These are phyloP conservation scores for Smittia sp. DNA, from an alignment of 2,888 invertebrate genomes.

Conservation along the genomic window DNA sequence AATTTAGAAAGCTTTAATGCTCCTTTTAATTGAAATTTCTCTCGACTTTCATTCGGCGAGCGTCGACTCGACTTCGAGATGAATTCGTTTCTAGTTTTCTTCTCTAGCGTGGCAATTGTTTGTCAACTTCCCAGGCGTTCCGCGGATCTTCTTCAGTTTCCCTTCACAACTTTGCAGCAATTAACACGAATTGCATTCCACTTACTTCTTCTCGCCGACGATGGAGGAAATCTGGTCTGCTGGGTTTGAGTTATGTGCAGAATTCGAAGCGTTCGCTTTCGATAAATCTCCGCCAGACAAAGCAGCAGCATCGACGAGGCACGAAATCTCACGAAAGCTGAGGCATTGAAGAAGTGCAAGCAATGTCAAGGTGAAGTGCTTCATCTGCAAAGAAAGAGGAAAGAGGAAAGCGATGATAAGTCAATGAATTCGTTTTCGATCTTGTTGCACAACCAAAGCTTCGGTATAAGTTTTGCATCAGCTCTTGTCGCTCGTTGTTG, in stretches of 20 bases:
- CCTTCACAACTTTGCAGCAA: background rate
- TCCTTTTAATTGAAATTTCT: background rate
- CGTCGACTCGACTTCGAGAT: background rate
- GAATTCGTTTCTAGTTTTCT: background rate
- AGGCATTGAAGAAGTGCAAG: constrained; percentile 31
- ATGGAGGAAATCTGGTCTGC: constrained; percentile 15
- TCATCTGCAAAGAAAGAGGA: constrained; percentile 27
- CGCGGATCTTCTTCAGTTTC: background rate
- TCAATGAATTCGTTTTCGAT: background rate
- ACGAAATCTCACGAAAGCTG: constrained; percentile 6
- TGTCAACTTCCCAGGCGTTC: background rate
- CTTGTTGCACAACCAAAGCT: background rate
- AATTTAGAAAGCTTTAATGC: too few species aligned
- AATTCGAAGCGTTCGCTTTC: constrained; percentile 15
- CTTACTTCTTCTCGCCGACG: constrained; percentile 30
- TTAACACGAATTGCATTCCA: background rate
- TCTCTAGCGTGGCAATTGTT: background rate
- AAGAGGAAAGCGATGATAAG: background rate
- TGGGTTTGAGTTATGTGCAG: constrained; percentile 15
- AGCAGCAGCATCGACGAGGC: background rate
- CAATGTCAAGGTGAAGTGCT: constrained; percentile 36
- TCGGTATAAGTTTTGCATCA: too few species aligned
- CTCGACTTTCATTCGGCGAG: background rate
- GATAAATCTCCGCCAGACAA: constrained; percentile 19
- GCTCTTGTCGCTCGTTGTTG: background rate